These are phyloP conservation scores for Prosapia bicincta DNA, from an alignment of 2,888 invertebrate species.

Conservation along the genomic window DNA sequence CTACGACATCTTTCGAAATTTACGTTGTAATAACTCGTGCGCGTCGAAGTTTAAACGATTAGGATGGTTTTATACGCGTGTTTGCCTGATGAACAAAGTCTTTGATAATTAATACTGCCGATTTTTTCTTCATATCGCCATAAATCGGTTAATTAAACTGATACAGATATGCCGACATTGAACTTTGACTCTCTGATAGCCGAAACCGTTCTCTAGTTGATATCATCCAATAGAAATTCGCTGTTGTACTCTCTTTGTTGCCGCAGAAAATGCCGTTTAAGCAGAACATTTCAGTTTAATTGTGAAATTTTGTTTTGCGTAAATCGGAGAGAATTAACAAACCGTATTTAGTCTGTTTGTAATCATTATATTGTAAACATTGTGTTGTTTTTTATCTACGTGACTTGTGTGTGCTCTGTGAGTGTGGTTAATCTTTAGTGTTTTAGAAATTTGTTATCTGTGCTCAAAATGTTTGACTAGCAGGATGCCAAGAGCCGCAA, in stretches of 20 bases:
- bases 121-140: not conserved
- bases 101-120: not conserved
- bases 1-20: too few species aligned
- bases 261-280: too few species aligned
- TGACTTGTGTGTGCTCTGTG: too few species aligned
- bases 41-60: too few species aligned
- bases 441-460: not conserved
- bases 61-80: not conserved
- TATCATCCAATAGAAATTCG: not conserved
- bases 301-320: too few species aligned
- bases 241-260: not conserved
- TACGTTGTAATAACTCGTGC: too few species aligned
- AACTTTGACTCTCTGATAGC: not conserved
- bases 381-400: too few species aligned
- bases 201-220: not conserved
- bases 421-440: too few species aligned
- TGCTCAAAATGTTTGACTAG: not conserved
- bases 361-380: too few species aligned
- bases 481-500: not conserved
- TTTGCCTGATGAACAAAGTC: not conserved
- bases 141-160: not conserved
- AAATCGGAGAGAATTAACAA: too few species aligned
- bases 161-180: not conserved
- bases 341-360: too few species aligned
- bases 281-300: too few species aligned